Percentiles rank a stretch among this genome's conserved stretches.
Evolutionary conservation across 2,888 invertebrate genomes (phyloP).

Genomic region (Allygus modestus): DNA sequence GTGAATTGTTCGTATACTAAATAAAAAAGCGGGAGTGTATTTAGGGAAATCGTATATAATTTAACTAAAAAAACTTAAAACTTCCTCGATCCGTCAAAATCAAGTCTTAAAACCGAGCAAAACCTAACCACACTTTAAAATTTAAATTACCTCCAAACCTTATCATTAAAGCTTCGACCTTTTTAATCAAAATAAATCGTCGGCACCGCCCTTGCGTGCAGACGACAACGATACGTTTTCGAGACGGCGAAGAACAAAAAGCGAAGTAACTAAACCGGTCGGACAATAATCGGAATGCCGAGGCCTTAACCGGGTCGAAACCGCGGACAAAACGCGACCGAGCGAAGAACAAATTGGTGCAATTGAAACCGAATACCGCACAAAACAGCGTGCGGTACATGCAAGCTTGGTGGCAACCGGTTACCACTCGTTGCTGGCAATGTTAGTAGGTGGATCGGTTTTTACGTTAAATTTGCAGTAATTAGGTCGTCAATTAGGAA

Average conservation of each 20-base stretch:
- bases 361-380: conserved; percentile 32
- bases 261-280: conserved; percentile 34
- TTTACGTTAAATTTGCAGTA: too few relatives aligned
- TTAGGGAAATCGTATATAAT: too few relatives aligned
- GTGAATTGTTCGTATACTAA: too few relatives aligned
- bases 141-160: not conserved
- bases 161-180: not conserved
- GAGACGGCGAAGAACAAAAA: conserved; percentile 15
- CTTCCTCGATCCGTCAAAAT: not conserved
- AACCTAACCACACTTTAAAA: not conserved
- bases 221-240: conserved; percentile 16
- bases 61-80: not conserved
- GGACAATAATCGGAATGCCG: conserved; percentile 29
- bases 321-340: conserved; percentile 27
- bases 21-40: too few relatives aligned
- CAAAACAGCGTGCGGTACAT: conserved; percentile 23
- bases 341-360: conserved; percentile 7
- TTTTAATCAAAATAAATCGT: conserved; percentile 30
- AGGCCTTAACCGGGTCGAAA: conserved; percentile 20
- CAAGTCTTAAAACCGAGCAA: not conserved
- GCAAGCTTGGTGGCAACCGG: not conserved
- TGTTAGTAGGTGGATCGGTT: too few relatives aligned
- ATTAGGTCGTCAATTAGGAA: too few relatives aligned
- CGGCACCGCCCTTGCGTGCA: conserved; percentile 28
- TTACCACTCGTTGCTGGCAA: not conserved